Conservation (phyloP, 1,140 invertebrate species). For the Acromyrmex charruanus region DNA sequence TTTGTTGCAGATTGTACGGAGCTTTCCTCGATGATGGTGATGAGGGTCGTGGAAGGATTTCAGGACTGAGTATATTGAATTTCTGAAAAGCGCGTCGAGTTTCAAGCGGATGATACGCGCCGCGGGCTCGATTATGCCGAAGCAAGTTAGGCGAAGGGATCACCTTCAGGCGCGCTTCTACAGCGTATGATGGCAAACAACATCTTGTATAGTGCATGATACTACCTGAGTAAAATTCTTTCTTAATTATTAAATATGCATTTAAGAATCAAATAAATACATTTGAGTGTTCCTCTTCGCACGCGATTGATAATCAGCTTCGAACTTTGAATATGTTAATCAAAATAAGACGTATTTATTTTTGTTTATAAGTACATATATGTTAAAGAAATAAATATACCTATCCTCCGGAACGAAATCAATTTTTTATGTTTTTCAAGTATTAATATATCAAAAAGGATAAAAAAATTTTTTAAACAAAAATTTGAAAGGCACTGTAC, state of each 20-base stretch:
- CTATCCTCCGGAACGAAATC: not conserved
- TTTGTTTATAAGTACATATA: not conserved
- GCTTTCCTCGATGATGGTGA: constrained; percentile 48
- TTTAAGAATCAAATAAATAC: not conserved
- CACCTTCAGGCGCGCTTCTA: constrained; percentile 55
- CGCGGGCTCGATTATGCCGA: constrained; percentile 73
- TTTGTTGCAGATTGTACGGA: constrained; percentile 70
- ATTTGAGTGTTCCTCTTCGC: not conserved
- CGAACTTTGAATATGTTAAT: not conserved
- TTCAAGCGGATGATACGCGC: constrained; percentile 79
- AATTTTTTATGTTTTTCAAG: not conserved
- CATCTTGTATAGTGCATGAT: constrained; percentile 29
- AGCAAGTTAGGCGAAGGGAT: constrained; percentile 71
- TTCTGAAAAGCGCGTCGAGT: constrained; percentile 82
- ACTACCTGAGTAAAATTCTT: not conserved
- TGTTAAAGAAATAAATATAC: not conserved
- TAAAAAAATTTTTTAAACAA: not conserved
- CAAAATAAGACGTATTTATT: not conserved
- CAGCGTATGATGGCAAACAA: constrained; percentile 75
- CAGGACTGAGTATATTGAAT: constrained; percentile 81
- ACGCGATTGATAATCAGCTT: not conserved
- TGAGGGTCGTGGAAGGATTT: constrained; percentile 60
- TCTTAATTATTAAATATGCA: constrained; percentile 10
- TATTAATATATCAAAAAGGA: not conserved
- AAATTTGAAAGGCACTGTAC: not conserved